These are phyloP conservation scores for Ifrita kowaldi DNA, from an alignment of 2,113 vertebrate species.

Conservation along the genomic window DNA sequence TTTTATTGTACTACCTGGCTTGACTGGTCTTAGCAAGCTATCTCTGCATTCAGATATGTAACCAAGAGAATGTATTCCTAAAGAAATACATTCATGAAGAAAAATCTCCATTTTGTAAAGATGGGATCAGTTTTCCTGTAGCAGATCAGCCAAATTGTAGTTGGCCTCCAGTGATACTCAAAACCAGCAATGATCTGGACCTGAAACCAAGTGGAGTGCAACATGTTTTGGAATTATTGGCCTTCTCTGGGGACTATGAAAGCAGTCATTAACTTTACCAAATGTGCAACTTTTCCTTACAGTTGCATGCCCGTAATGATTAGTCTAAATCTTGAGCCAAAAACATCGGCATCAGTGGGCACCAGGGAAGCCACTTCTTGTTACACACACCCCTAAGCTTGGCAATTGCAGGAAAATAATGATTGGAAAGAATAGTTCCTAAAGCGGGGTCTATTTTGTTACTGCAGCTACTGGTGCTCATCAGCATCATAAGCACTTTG, in stretches of 20 bases:
- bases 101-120: constrained; percentile 5
- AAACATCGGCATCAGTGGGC: neutral
- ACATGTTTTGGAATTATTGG: neutral
- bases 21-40: neutral
- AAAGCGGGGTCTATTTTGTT: neutral
- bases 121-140: constrained; percentile 3
- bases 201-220: neutral
- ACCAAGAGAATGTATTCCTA: neutral
- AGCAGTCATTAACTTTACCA: neutral
- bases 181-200: neutral
- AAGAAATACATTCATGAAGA: neutral
- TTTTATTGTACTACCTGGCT: neutral
- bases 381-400: neutral
- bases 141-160: constrained; percentile 15
- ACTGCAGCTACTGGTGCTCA: neutral
- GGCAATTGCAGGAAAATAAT: neutral
- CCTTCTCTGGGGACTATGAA: neutral
- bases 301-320: neutral
- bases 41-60: neutral
- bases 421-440: neutral
- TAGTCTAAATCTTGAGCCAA: neutral
- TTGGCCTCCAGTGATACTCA: neutral
- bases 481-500: neutral
- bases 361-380: neutral
- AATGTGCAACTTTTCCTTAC: neutral